Evolutionary conservation across 2,113 vertebrate species (phyloP), one percentile per base, ranked within the genome.

Genomic region (Proterorhinus semilunaris): DNA sequence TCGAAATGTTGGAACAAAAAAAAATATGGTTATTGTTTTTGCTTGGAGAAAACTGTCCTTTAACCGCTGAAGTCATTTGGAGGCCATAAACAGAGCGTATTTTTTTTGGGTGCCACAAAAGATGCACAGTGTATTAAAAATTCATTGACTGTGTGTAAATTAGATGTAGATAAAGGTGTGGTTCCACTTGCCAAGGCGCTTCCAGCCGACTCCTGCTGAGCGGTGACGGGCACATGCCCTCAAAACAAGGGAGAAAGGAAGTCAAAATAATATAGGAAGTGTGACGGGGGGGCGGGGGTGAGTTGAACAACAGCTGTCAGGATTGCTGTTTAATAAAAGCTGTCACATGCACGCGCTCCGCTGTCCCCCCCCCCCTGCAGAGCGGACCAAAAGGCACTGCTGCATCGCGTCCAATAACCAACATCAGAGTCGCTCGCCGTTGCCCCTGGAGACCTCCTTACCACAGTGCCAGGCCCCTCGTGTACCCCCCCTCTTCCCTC

Each of bases 301-400:
- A 52, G 65, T 64, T 66, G 68, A 83, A 87, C 86, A 91, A 88
- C 92, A 92, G 92, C 91, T 92, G 92, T 86, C 85, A 76, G 81
- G 86, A 92, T 90, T 89, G 91, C 79, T 69, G 81, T 88, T 89
- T 88, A 90, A 91, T 90, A 89, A 86, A 83, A 90, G 72, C 74
- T 45, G 70, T 73, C 78, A 64, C 64, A 72, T 50, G 79, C 72
- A 54, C 75, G 68, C 87, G 80, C 83, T 83, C 76, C 74, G 44
- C 81, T 72, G 46, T 69, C 68, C 71, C 75, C 83, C 66, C 89
- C 84, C 66, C 66, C 89, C 84, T 66, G 54, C 86, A 66, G 81
- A 80, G 86, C 53, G 62, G 76, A 83, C 82, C 86, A 85, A 85
- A 86, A 81, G 77, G 70, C 84, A 82, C 70, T 62, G 76, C 85